phyloP scores from a whole-genome alignment of 2,113 vertebrate genomes.

The Coturnix japonica region DNA sequence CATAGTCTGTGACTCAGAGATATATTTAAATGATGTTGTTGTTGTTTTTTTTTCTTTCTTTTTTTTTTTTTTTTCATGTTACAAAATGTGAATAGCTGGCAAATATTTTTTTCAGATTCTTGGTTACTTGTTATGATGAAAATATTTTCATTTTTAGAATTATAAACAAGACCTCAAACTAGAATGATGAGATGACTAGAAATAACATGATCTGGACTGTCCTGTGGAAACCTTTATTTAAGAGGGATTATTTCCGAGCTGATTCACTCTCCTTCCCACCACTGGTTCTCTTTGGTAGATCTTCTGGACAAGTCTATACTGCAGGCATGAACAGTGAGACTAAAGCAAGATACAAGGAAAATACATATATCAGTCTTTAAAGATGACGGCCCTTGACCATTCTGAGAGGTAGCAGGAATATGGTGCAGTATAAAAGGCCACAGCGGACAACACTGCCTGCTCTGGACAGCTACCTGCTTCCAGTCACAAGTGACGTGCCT shows the following conservation, averaged over 20 bases:
- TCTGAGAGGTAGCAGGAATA: not conserved
- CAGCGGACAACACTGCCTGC: not conserved
- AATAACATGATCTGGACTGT: constrained; percentile 29
- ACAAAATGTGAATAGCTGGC: constrained; percentile 28
- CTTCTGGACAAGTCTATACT: not conserved
- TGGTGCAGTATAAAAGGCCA: not conserved
- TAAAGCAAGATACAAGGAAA: not conserved
- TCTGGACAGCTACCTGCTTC: constrained; percentile 42
- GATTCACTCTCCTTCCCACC: not conserved
- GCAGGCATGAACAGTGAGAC: not conserved
- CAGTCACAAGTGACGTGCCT: constrained; percentile 52
- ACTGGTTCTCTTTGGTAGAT: not conserved
- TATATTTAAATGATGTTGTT: not conserved
- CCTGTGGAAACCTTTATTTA: constrained; percentile 33
- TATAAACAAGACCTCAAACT: constrained; percentile 55
- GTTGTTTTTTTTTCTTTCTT: not conserved
- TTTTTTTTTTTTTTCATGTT: constrained; percentile 1
- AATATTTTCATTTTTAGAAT: constrained; percentile 55
- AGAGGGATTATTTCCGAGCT: constrained; percentile 24
- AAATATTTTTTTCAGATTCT: constrained; percentile 37
- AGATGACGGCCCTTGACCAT: not conserved
- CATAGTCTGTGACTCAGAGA: constrained; percentile 47
- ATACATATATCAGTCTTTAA: not conserved
- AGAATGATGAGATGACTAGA: constrained; percentile 29
- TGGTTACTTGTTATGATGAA: constrained; percentile 44